A percentile compares a stretch with the other conserved stretches of the same genome.
Conservation (phyloP, 2,113 vertebrate species). For the Raja brachyura region DNA sequence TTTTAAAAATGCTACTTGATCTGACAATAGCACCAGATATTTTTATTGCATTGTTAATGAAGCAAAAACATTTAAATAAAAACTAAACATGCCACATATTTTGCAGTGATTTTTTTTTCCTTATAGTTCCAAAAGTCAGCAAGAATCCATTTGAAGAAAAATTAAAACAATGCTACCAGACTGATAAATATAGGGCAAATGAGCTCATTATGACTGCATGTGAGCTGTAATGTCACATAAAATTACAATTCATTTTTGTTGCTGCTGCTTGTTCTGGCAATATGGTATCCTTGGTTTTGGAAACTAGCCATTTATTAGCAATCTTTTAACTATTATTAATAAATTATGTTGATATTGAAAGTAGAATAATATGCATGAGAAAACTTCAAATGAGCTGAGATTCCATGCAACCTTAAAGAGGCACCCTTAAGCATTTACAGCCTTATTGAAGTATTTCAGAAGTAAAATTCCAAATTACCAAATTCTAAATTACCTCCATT, state of each 20-base stretch:
- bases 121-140: background rate
- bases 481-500: background rate
- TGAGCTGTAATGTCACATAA: background rate
- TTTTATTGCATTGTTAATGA: background rate
- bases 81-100: background rate
- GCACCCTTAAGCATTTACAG: background rate
- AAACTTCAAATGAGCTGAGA: background rate
- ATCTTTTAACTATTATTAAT: background rate
- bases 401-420: background rate
- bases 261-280: background rate
- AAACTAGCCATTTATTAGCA: background rate
- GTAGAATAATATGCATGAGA: background rate
- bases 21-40: background rate
- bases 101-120: background rate
- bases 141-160: background rate
- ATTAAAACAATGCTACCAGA: background rate
- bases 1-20: background rate
- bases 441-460: background rate
- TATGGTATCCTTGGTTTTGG: background rate
- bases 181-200: background rate
- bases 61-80: background rate
- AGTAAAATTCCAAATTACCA: background rate
- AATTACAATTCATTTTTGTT: background rate
- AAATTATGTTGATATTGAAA: background rate
- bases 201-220: background rate